Percentiles rank a stretch among this genome's conserved stretches.
Evolutionary conservation across 2,113 vertebrate species (phyloP).

Genomic region (Podarcis muralis): DNA sequence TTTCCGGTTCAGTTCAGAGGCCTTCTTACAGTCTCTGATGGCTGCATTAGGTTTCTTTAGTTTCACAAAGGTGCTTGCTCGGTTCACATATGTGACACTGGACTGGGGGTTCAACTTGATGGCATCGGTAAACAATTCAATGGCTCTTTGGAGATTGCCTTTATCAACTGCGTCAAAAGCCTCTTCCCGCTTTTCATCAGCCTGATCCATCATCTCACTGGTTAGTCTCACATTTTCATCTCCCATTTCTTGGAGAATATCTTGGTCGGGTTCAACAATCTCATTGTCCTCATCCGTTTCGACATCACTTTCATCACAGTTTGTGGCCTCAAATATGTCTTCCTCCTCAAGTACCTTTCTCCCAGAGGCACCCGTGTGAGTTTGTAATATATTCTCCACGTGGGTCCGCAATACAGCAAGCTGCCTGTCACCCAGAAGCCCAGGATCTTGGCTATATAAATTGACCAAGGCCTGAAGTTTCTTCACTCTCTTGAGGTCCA

Average conservation of each 20-base stretch:
- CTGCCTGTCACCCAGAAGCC: not conserved
- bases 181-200: not conserved
- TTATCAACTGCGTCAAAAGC: not conserved
- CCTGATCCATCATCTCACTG: not conserved
- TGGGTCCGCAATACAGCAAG: not conserved
- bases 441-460: not conserved
- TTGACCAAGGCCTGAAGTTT: not conserved
- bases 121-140: slow-evolving; percentile 82
- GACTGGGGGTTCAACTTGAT: slow-evolving; percentile 85
- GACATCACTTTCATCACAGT: not conserved
- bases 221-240: slow-evolving; percentile 1
- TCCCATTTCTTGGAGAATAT: slow-evolving; percentile 6
- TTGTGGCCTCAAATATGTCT: not conserved
- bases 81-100: slow-evolving; percentile 83
- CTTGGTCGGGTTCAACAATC: not conserved
- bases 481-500: not conserved
- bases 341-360: not conserved
- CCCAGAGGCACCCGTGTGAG: not conserved
- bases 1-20: slow-evolving; percentile 78
- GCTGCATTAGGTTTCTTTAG: slow-evolving; percentile 79
- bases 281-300: not conserved
- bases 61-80: slow-evolving; percentile 84
- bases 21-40: slow-evolving; percentile 76
- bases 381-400: not conserved
- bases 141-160: slow-evolving; percentile 77